These are phyloP conservation scores for Criorhina ranunculi DNA, from an alignment of 2,888 invertebrate genomes.

Conservation along the genomic window DNA sequence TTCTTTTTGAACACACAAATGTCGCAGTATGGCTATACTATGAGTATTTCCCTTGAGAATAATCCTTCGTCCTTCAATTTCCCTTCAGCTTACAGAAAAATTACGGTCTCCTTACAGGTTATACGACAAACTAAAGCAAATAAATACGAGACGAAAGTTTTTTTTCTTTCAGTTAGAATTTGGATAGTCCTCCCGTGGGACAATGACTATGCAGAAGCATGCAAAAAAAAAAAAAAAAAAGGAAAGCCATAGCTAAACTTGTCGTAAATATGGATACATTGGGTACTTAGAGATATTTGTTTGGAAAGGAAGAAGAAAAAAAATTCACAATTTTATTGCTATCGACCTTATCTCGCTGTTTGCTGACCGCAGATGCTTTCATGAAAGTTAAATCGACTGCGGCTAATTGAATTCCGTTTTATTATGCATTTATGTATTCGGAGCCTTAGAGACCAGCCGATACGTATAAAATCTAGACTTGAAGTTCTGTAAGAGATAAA, in stretches of 20 bases:
- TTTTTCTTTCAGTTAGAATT: background rate
- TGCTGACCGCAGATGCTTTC: conserved; percentile 32
- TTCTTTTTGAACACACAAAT: conserved; percentile 12
- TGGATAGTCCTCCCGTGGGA: background rate
- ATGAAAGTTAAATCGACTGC: conserved; percentile 28
- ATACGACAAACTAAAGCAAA: background rate
- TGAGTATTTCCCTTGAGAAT: conserved; percentile 12
- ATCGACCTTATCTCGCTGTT: conserved; percentile 11
- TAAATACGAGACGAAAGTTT: conserved; percentile 19
- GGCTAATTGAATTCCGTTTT: conserved; percentile 26
- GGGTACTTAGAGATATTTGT: conserved; percentile 1
- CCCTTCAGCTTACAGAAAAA: conserved; percentile 9
- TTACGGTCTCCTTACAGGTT: conserved; percentile 9
- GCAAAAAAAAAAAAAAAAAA: background rate
- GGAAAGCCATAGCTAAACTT: background rate
- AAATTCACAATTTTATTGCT: conserved; percentile 9
- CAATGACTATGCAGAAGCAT: background rate
- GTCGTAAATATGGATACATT: conserved; percentile 8
- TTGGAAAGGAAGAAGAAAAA: background rate
- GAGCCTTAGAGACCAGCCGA: background rate
- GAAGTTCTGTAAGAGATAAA: background rate
- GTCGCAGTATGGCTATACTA: background rate
- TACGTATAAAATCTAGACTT: background rate
- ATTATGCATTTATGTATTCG: conserved; percentile 15
- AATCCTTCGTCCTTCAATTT: conserved; percentile 47